These are phyloP conservation scores for Mesocricetus auratus DNA, from an alignment of 2,113 vertebrate genomes.

Conservation along the genomic window DNA sequence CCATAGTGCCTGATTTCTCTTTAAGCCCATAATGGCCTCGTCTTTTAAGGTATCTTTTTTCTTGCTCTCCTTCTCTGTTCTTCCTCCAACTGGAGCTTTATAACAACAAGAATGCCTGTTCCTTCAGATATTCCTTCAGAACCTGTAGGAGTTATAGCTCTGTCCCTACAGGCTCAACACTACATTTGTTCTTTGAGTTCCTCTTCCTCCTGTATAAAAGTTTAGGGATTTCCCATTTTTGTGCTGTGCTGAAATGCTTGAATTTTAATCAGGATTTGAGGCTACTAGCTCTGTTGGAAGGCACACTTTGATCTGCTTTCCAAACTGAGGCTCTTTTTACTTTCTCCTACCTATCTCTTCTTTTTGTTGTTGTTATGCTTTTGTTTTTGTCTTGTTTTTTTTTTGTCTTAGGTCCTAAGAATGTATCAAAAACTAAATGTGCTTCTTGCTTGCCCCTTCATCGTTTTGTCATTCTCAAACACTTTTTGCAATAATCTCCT, in stretches of 20 bases:
- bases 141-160: rapidly evolving
- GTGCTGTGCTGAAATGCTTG: neutral
- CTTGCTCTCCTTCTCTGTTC: too few species aligned
- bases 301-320: neutral
- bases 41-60: too few species aligned
- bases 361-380: neutral
- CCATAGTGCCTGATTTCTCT: too few species aligned
- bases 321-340: neutral
- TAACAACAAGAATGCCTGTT: too few species aligned
- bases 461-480: neutral
- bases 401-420: neutral
- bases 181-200: too few species aligned
- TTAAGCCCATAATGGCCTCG: too few species aligned
- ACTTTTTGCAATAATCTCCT: neutral
- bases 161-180: neutral
- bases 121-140: neutral
- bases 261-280: neutral
- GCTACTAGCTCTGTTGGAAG: rapidly evolving
- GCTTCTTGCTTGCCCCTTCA: neutral
- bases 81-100: too few species aligned
- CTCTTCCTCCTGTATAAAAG: neutral
- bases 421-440: neutral
- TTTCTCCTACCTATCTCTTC: neutral
- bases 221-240: neutral
- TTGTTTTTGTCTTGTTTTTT: neutral